phyloP scores from a whole-genome alignment of 2,797 vertebrate species.

The Gephyroberyx darwinii region DNA sequence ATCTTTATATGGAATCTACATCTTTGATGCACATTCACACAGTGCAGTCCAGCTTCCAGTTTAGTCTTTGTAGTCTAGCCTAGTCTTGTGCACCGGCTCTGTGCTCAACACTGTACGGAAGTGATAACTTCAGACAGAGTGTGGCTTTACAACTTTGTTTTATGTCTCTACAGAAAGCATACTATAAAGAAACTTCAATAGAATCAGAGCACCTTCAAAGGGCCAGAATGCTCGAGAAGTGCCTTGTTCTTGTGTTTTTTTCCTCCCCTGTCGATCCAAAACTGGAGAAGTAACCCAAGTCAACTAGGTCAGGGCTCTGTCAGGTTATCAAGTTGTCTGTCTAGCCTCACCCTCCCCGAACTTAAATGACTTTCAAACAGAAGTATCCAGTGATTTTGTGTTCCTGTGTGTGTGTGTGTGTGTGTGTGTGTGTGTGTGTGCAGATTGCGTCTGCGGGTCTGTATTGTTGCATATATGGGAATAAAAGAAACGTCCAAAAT shows the following conservation, averaged over 20 bases:
- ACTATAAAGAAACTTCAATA: constrained; percentile 48
- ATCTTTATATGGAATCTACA: not conserved
- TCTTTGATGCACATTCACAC: constrained; percentile 26
- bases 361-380: constrained; percentile 38
- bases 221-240: constrained; percentile 42
- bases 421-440: not conserved
- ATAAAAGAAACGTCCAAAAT: not conserved
- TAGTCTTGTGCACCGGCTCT: constrained; percentile 22
- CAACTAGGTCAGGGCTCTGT: constrained; percentile 48
- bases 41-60: constrained; percentile 13
- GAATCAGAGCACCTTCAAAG: constrained; percentile 64
- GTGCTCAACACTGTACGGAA: constrained; percentile 39
- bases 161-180: constrained; percentile 56
- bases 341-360: constrained; percentile 19
- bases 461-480: no score
- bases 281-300: constrained; percentile 48
- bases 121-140: constrained; percentile 61
- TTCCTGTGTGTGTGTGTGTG: constrained; percentile 11
- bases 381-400: constrained; percentile 3
- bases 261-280: constrained; percentile 28
- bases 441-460: no score
- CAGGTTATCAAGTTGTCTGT: constrained; percentile 26
- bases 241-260: constrained; percentile 37
- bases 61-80: constrained; percentile 47
- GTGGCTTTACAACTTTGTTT: constrained; percentile 59